Conservation (phyloP, 2,888 invertebrate genomes). For the Panopea generosa region DNA sequence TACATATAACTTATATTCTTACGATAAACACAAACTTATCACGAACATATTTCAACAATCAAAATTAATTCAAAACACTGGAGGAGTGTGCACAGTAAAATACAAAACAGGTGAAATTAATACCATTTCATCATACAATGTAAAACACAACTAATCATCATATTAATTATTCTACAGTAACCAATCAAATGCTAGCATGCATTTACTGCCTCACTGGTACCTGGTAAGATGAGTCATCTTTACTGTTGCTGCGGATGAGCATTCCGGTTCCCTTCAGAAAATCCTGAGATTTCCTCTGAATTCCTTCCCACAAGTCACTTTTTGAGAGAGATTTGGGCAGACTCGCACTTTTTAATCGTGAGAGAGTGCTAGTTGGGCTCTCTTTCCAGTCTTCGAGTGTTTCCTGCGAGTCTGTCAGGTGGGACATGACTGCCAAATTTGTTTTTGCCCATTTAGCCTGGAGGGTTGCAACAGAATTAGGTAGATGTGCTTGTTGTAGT, state of each 20-base stretch:
- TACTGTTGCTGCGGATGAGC: conserved; percentile 78
- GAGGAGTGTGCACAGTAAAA: too few species aligned
- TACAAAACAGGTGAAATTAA: too few species aligned
- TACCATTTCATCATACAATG: too few species aligned
- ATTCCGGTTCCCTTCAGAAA: conserved; percentile 79
- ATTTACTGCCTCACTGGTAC: conserved; percentile 57
- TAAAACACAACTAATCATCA: too few species aligned
- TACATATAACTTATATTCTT: too few species aligned
- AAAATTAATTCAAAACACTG: too few species aligned
- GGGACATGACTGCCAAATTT: conserved; percentile 68
- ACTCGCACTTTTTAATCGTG: conserved; percentile 78
- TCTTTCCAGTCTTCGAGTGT: conserved; percentile 80
- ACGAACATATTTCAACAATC: too few species aligned
- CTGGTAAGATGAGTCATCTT: conserved; percentile 77
- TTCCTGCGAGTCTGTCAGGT: conserved; percentile 76
- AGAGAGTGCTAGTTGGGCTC: conserved; percentile 68
- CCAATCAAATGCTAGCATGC: conserved; percentile 50
- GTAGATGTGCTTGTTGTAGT: too few species aligned
- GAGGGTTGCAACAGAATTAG: conserved; percentile 16
- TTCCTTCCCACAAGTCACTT: conserved; percentile 82
- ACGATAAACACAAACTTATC: too few species aligned
- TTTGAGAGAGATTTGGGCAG: conserved; percentile 80
- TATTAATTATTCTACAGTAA: not conserved
- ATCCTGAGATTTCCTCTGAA: conserved; percentile 80
- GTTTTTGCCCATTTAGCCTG: conserved; percentile 80